These are phyloP conservation scores for Catagonus wagneri DNA, from an alignment of 2,113 vertebrate species.

Conservation along the genomic window DNA sequence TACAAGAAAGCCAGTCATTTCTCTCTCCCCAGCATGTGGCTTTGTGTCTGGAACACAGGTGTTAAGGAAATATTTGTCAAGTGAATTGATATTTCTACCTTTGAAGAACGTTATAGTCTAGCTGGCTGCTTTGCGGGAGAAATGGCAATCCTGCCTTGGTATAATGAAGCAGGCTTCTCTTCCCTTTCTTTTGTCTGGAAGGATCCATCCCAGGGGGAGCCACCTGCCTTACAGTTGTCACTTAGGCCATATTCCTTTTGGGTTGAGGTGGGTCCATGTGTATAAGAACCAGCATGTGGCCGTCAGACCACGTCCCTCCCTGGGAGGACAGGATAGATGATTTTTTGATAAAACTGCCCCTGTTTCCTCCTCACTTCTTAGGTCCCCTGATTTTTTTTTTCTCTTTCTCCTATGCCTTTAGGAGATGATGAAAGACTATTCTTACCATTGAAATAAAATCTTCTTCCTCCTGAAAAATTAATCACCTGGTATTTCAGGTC, in stretches of 20 bases:
- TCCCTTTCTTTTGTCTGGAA: background rate
- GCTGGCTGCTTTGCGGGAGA: constrained; percentile 46
- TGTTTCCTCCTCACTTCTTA: background rate
- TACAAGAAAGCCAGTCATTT: background rate
- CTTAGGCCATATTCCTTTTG: background rate
- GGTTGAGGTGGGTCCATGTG: background rate
- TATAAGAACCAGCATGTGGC: background rate
- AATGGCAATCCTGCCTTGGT: background rate
- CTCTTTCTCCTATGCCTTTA: background rate
- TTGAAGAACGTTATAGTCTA: constrained; percentile 45
- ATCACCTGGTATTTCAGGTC: constrained; percentile 83
- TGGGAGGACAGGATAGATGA: background rate
- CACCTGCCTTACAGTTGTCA: background rate
- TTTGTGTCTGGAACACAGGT: background rate
- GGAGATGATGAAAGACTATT: constrained; percentile 55
- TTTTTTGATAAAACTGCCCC: too few relatives aligned
- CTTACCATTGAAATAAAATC: constrained; percentile 81
- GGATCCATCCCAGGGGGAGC: background rate
- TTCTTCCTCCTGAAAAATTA: constrained; percentile 87
- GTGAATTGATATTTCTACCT: constrained; percentile 35
- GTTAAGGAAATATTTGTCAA: constrained; percentile 52
- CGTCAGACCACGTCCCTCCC: background rate
- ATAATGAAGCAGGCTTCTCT: background rate
- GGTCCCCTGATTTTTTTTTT: background rate
- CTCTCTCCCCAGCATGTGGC: background rate